Base-by-base conservation (phyloP, 2,888 invertebrate genomes). In the Sphinx pinastri region DNA sequence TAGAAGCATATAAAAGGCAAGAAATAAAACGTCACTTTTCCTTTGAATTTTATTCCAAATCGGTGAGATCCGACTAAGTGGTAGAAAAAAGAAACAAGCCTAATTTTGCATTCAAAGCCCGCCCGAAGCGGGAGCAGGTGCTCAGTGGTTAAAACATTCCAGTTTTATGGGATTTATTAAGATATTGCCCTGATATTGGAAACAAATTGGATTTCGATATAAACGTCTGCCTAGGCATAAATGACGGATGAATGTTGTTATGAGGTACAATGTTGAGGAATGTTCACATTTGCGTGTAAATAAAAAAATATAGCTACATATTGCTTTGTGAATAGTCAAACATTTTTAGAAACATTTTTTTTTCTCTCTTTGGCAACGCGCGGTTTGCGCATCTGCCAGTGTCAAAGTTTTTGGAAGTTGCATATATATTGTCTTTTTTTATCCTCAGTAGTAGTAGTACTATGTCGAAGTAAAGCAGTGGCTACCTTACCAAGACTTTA, bases 141-240 rank as follows among this genome's bases (percentile, higher is more conserved):
- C 85, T 79, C 74, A 78, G 85, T 84, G 91, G 92, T 91, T 92
- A 91, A 92, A 93, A 93, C 91, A 93, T 91, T 92, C 88, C 86
- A 91, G 86, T 92, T 92, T 93, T 92, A 92, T 92, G 81, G 88
- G 92, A 93, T 93, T 93, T 94, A 92, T 91, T 91, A 93, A 92
- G 91, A 91, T 92, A 92, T 91, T 84, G 83, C 85, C 77, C 77
- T 82, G 81, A 87, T 92, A 93, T 92, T 88, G 92, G 87, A 87
- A 86, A 84, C 79, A 84, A 85, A 85, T 82, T 80, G 25, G 79
- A 82, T 84, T 82, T 79, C 78, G 76, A 81, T 81, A 83, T 81
- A 82, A 84, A 84, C 80, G 76, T 78, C 77, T 79, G 73, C 69
- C 71, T 72, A 72, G 73, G 69, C 74, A 68, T 69, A 69, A 75